Evolutionary conservation across 2,888 invertebrate species (phyloP), one percentile per base, ranked within the genome.

Genomic region (Shargacucullia verbasci): DNA sequence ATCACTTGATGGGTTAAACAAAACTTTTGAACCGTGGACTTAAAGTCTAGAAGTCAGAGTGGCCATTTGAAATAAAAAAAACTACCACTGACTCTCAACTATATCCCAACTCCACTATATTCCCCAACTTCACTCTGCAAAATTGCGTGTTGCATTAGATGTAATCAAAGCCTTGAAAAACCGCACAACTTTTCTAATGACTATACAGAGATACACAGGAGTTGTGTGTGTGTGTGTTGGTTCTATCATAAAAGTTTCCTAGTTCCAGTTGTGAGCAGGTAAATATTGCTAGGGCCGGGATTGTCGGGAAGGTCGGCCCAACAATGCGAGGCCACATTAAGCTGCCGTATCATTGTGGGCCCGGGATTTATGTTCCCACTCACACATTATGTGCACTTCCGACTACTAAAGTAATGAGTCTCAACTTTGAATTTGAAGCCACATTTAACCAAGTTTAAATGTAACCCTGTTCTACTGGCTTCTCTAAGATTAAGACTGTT

Each of bases 361-460:
- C 31, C 12, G 34, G 38, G 59, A 77, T 69, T 71, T 63, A 76
- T 64, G 43, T 44, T 41, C 12, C 47, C 45, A 59, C 63, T 67
- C 59, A 54, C 55, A 52, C 41, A 47, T 70, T 64, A 73, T 64
- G 58, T 57, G 55, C 49, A 49, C 63, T 63, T 63, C 68, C 59
- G 33, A 58, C 48, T 54, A 12, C 65, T 40, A 12, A 40, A 68
- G 46, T 75, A 75, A 63, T 68, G 63, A 60, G 49, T 43, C 46
- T 53, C 38, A 60, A 71, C 72, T 75, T 71, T 54, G 59, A 58
- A 72, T 68, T 75, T 52, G 46, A 58, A 74, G 55, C 53, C 62
- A 71, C 75, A 55, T 62, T 61, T 56, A 67, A 48, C 55, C n/a
- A 56, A 74, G 55, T 74, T 74, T 74, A 57, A 66, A 50, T 25